phyloP scores from a whole-genome alignment of 2,797 vertebrate genomes.

The Salarias fasciatus region DNA sequence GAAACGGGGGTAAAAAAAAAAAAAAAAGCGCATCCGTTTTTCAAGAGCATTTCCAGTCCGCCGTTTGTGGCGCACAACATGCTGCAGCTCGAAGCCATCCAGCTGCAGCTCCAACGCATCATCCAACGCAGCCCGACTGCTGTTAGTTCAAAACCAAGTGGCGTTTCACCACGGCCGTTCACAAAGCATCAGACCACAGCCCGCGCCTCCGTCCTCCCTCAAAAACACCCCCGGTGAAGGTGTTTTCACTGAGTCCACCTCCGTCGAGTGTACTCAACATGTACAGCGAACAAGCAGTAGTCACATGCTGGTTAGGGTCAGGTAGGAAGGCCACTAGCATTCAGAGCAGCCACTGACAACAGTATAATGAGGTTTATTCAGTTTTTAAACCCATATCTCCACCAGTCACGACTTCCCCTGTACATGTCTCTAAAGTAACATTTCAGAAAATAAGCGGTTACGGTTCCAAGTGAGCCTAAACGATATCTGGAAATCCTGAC shows the following conservation, averaged over 20 bases:
- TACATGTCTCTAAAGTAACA: too few relatives aligned
- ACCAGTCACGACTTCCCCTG: too few relatives aligned
- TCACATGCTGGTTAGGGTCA: conserved; percentile 66
- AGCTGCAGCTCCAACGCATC: conserved; percentile 22
- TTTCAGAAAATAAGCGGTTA: too few relatives aligned
- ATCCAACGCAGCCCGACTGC: conserved; percentile 34
- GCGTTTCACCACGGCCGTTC: conserved; percentile 19
- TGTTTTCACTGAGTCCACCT: conserved; percentile 3
- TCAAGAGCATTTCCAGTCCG: too few relatives aligned
- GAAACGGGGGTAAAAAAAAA: too few relatives aligned
- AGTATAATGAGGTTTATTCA: too few relatives aligned
- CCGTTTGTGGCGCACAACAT: neutral
- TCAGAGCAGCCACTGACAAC: conserved; percentile 7
- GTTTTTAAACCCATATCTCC: too few relatives aligned
- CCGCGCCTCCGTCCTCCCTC: neutral
- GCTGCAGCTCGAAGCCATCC: conserved; percentile 36
- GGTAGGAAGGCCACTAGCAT: conserved; percentile 28
- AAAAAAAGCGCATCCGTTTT: too few relatives aligned
- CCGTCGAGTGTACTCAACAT: conserved; percentile 24
- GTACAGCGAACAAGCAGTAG: conserved; percentile 53
- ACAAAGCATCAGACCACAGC: conserved; percentile 50
- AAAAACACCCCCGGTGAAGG: conserved; percentile 1
- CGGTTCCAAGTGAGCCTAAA: too few relatives aligned
- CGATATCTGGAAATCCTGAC: too few relatives aligned
- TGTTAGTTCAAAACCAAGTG: conserved; percentile 62